A percentile compares a stretch with the other conserved stretches of the same genome.
Conservation (phyloP, 2,797 vertebrate species). For the Leucoraja ocellata region DNA sequence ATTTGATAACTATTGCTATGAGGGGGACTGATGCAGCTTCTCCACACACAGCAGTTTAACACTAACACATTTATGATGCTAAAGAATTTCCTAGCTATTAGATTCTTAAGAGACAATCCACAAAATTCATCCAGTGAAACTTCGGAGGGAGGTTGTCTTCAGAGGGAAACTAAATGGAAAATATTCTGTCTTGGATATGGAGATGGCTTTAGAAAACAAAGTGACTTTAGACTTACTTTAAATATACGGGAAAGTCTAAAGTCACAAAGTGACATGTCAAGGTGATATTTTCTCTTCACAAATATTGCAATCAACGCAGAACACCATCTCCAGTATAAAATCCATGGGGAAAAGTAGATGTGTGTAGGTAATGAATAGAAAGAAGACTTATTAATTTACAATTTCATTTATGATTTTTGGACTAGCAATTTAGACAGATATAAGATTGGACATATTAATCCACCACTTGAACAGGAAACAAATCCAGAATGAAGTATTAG, state of each 20-base stretch:
- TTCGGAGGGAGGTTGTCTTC: background rate
- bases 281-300: background rate
- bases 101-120: background rate
- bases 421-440: background rate
- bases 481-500: background rate
- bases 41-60: no score
- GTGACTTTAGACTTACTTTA: background rate
- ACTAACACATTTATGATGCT: no score
- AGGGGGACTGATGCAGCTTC: no score
- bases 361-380: background rate
- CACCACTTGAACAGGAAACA: background rate
- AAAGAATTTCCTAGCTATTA: no score
- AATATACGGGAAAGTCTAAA: no score
- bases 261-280: background rate
- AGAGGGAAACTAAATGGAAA: background rate
- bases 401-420: background rate
- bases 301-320: background rate
- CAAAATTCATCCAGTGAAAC: background rate
- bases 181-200: background rate
- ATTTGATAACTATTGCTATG: no score
- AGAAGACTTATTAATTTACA: background rate
- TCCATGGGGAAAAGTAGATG: background rate
- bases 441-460: background rate
- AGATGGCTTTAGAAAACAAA: background rate
- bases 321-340: background rate